Evolutionary conservation across 30 jellyfish, hydroid and myxozoan genomes (phyloP), one percentile per base, ranked within the genome.

Genomic region (Turritopsis rubra): DNA sequence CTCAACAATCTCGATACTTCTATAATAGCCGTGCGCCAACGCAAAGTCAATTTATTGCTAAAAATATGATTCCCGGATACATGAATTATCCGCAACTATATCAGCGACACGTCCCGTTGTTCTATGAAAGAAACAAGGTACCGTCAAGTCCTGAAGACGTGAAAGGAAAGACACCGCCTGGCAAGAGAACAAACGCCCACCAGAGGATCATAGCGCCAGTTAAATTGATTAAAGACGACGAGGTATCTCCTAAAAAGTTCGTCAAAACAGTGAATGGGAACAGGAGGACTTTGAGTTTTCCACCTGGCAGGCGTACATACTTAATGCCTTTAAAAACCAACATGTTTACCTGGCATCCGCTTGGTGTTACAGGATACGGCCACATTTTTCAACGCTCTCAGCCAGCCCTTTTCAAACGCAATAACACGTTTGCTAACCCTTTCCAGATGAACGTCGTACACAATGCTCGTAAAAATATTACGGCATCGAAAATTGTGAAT

Each of bases 121-220:
- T 68, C 30, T 68, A 68, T 0, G 77, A 23, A 23, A 68, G 77
- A 27, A 68, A 68, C 30, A 27, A 27, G 31, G 77, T 68, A 68
- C 77, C 77, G 17, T 23, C 77, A 16, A 68, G 30, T n/a, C 77
- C 77, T 7, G 77, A 23, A 68, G 77, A 68, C 30, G 21, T 68
- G 16, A 68, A 68, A 68, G 77, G 31, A 9, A 68, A 68, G 30
- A 19, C 16, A n/a, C 13, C 60, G 13, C 77, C 77, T 68, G 77
- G 16, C 19, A 23, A 68, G 9, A 68, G 30, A 68, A 0, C 77
- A 27, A 1, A 23, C 22, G 28, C 77, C 30, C 1, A 68, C 21
- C 28, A 19, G 30, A 68, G 77, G 19, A 68, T 68, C 30, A 22
- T 68, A 8, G 30, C 31, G 9, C 77, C 77, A n/a, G 77, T 68